Conservation (phyloP, 2,113 vertebrate species). For the Hyperopisus bebe region DNA sequence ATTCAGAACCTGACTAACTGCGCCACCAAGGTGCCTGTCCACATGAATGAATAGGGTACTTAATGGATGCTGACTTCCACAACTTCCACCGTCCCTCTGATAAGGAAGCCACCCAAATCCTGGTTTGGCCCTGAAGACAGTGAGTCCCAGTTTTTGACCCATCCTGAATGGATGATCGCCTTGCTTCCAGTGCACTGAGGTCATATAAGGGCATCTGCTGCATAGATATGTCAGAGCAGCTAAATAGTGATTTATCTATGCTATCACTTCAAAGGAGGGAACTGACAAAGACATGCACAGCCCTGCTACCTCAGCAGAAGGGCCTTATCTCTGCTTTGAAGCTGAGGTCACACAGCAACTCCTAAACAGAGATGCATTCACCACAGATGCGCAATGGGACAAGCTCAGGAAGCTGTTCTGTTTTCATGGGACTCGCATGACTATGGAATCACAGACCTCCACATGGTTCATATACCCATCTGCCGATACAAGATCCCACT, state of each 20-base stretch:
- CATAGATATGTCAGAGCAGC: too few species aligned
- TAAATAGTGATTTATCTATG: too few species aligned
- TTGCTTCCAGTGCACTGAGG: too few species aligned
- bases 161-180: too few species aligned
- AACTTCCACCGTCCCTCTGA: not conserved
- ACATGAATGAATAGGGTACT: not conserved
- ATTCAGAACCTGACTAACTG: not conserved
- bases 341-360: not conserved
- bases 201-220: too few species aligned
- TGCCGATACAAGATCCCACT: not conserved
- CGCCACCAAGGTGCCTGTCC: not conserved
- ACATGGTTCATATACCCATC: not conserved
- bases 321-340: not conserved
- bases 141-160: too few species aligned
- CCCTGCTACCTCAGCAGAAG: too few species aligned
- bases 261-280: too few species aligned
- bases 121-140: too few species aligned
- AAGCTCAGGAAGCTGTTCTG: not conserved
- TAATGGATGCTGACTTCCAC: not conserved
- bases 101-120: too few species aligned
- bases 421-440: not conserved
- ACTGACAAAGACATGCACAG: too few species aligned
- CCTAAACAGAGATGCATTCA: not conserved
- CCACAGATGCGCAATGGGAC: not conserved
- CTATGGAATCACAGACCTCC: not conserved